phyloP scores from a whole-genome alignment of 2,113 vertebrate genomes.

The Oxyruncus cristatus region DNA sequence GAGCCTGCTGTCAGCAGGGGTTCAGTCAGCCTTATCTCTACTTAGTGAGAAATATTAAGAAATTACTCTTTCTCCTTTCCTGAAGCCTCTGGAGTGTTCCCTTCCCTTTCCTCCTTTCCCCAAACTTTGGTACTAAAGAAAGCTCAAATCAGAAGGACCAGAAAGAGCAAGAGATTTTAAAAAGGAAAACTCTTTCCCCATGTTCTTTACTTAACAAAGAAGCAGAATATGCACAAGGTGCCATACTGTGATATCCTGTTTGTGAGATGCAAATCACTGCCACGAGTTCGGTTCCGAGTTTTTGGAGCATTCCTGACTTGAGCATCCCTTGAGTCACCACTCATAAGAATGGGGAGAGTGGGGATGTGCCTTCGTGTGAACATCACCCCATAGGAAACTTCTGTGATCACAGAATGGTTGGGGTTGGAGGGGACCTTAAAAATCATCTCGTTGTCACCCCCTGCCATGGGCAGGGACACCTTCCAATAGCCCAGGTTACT shows the following conservation, averaged over 20 bases:
- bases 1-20: slow-evolving; percentile 24
- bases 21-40: not conserved
- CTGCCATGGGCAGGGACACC: not conserved
- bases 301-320: not conserved
- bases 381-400: not conserved
- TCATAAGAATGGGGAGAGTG: not conserved
- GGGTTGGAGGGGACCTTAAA: not conserved
- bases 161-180: not conserved
- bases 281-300: not conserved
- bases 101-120: not conserved
- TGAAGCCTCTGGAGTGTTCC: not conserved
- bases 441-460: not conserved
- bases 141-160: not conserved
- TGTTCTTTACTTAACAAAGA: not conserved
- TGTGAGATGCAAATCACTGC: not conserved
- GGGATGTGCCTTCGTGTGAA: not conserved
- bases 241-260: not conserved
- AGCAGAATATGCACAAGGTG: not conserved
- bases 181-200: not conserved
- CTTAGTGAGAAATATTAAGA: not conserved
- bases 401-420: not conserved
- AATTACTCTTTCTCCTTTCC: not conserved
- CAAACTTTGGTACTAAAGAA: not conserved
- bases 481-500: not conserved
- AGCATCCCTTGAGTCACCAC: not conserved